A percentile compares a stretch with the other conserved stretches of the same genome.
phyloP scores from a whole-genome alignment of 2,888 invertebrate genomes.

The Prosopocoilus inquinatus region DNA sequence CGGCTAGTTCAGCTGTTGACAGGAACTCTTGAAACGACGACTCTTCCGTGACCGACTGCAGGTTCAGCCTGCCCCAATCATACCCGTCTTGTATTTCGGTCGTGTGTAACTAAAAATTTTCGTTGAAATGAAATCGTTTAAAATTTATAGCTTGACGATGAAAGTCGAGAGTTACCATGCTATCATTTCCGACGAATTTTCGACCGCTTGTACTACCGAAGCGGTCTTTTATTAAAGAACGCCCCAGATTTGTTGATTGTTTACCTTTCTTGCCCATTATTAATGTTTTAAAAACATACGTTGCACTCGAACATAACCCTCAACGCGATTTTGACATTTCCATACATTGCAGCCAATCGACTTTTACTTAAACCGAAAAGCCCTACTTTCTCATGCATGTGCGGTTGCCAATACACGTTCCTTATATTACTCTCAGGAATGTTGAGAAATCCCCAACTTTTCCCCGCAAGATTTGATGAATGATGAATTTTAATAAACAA shows the following conservation, averaged over 20 bases:
- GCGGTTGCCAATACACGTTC: too few relatives aligned
- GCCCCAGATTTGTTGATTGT: slow-evolving; percentile 56
- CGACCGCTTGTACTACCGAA: slow-evolving; percentile 64
- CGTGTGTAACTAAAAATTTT: slow-evolving; percentile 66
- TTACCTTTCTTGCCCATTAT: slow-evolving; percentile 76
- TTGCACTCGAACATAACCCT: too few relatives aligned
- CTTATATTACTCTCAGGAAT: too few relatives aligned
- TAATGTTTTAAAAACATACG: background rate
- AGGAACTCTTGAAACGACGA: slow-evolving; percentile 96
- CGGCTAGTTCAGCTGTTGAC: slow-evolving; percentile 90
- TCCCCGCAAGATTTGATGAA: too few relatives aligned
- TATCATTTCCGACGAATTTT: slow-evolving; percentile 67
- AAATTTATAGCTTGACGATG: background rate
- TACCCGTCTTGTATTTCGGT: slow-evolving; percentile 87
- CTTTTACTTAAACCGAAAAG: too few relatives aligned
- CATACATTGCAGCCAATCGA: too few relatives aligned
- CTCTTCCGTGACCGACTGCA: slow-evolving; percentile 92
- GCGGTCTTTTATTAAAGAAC: slow-evolving; percentile 73
- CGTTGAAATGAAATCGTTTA: background rate
- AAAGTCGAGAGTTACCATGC: slow-evolving; percentile 60
- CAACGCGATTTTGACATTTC: too few relatives aligned
- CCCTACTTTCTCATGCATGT: too few relatives aligned
- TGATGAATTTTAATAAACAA: too few relatives aligned
- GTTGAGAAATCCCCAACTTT: too few relatives aligned
- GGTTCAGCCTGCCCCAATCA: slow-evolving; percentile 86